Percentiles rank a stretch among this genome's conserved stretches.
These are phyloP conservation scores for Cyclophora punctaria DNA, from an alignment of 2,888 invertebrate genomes.

Conservation along the genomic window DNA sequence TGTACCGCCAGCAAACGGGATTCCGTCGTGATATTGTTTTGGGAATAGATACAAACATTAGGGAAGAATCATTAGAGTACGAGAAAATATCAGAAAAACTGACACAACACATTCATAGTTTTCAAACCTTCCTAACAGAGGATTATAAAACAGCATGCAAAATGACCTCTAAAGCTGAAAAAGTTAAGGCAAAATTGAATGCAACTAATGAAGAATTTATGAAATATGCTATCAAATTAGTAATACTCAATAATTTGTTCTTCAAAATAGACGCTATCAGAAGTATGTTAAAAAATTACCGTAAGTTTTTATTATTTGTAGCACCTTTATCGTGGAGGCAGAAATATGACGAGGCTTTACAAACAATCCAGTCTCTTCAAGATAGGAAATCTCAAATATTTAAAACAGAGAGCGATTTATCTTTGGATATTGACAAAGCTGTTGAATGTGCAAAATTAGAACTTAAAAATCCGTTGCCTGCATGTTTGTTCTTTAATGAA, in stretches of 20 bases:
- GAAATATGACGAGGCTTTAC: conserved; percentile 40
- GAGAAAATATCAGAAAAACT: conserved; percentile 45
- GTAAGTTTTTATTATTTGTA: conserved; percentile 56
- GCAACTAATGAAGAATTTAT: conserved; percentile 54
- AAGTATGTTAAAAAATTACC: conserved; percentile 52
- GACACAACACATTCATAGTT: conserved; percentile 56
- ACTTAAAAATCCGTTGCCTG: conserved; percentile 42
- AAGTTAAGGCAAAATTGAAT: conserved; percentile 40
- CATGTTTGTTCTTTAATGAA: conserved; percentile 43
- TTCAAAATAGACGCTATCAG: conserved; percentile 64
- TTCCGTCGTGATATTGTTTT: conserved; percentile 57
- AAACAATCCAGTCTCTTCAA: conserved; percentile 48
- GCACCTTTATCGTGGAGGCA: conserved; percentile 64
- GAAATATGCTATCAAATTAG: conserved; percentile 46
- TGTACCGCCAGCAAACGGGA: conserved; percentile 66
- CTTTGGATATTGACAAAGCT: conserved; percentile 58
- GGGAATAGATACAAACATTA: conserved; percentile 48
- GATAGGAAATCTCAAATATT: conserved; percentile 51
- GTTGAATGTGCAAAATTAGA: conserved; percentile 54
- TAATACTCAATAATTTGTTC: conserved; percentile 53
- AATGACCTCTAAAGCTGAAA: conserved; percentile 50
- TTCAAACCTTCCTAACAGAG: conserved; percentile 63
- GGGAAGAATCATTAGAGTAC: conserved; percentile 46
- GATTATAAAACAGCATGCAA: conserved; percentile 61
- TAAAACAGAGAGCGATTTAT: conserved; percentile 55